These are phyloP conservation scores for Fundulus diaphanus DNA, from an alignment of 2,797 vertebrate genomes.

Conservation along the genomic window DNA sequence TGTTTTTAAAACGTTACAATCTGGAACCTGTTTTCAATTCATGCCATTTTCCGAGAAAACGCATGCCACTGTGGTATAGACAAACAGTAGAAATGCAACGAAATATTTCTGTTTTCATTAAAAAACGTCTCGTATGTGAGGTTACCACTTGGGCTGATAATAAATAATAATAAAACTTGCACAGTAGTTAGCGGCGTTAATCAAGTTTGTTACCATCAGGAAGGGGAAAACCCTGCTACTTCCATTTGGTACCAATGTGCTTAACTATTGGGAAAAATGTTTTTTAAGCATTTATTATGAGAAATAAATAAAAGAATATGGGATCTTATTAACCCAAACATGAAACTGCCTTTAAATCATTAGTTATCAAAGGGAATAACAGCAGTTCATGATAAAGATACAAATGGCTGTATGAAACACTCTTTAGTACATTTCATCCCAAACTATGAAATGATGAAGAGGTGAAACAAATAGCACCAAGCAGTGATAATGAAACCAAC, in stretches of 20 bases:
- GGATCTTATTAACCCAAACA: not conserved
- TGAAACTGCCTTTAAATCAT: too few species aligned
- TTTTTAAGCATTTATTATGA: too few species aligned
- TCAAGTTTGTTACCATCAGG: not conserved
- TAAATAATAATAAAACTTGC: conserved; percentile 22
- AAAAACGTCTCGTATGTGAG: too few species aligned
- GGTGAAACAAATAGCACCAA: not conserved
- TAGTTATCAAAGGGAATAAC: not conserved
- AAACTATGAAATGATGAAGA: not conserved
- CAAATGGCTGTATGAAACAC: not conserved
- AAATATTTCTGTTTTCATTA: too few species aligned
- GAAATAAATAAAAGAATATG: too few species aligned
- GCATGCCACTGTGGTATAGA: too few species aligned
- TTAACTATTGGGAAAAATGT: too few species aligned
- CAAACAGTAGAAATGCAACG: too few species aligned
- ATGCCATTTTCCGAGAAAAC: too few species aligned
- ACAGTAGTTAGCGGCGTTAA: conserved; percentile 43
- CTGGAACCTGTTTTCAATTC: too few species aligned
- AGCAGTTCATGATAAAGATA: not conserved
- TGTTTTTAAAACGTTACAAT: too few species aligned
- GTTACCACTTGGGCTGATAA: conserved; percentile 39
- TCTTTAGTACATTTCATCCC: too few species aligned
- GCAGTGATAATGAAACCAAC: not conserved
- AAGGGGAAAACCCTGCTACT: not conserved
- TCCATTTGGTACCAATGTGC: not conserved